Conservation (phyloP, 2,797 vertebrate genomes). For the Kryptopterus vitreolus region DNA sequence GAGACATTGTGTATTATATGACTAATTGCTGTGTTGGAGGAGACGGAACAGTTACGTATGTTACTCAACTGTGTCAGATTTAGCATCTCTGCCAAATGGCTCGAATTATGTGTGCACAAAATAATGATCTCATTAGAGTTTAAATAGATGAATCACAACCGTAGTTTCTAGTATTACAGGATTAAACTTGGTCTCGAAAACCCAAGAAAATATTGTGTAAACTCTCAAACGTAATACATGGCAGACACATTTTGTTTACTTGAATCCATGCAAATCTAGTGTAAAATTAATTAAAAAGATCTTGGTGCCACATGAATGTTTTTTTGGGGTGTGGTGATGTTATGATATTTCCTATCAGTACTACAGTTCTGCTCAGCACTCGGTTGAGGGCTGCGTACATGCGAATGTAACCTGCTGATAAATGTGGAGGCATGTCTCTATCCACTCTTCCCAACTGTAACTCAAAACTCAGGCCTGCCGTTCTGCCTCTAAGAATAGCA, state of each 20-base stretch:
- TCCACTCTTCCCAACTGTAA: constrained; percentile 63
- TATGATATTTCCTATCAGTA: constrained; percentile 46
- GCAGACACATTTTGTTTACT: not conserved
- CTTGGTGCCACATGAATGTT: not conserved
- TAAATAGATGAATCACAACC: not conserved
- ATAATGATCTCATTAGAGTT: constrained; percentile 8
- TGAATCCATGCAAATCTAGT: not conserved
- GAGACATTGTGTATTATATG: not conserved
- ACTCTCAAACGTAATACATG: not conserved
- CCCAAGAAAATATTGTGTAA: not conserved
- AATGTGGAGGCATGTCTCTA: constrained; percentile 61
- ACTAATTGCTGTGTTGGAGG: not conserved
- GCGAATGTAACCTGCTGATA: constrained; percentile 64
- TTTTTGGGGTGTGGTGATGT: constrained; percentile 52
- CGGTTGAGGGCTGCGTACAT: constrained; percentile 19
- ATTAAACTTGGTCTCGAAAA: not conserved
- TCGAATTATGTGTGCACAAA: constrained; percentile 1
- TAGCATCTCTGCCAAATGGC: not conserved
- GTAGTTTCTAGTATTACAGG: constrained; percentile 7
- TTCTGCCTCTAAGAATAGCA: constrained; percentile 72
- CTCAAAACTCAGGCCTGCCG: constrained; percentile 56
- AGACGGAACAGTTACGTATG: not conserved
- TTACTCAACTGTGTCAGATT: not conserved
- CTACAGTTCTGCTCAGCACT: constrained; percentile 30
- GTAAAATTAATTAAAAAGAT: not conserved